A percentile compares a stretch with the other conserved stretches of the same genome.
These are phyloP conservation scores for Adela reaumurella DNA, from an alignment of 2,888 invertebrate species.

Conservation along the genomic window DNA sequence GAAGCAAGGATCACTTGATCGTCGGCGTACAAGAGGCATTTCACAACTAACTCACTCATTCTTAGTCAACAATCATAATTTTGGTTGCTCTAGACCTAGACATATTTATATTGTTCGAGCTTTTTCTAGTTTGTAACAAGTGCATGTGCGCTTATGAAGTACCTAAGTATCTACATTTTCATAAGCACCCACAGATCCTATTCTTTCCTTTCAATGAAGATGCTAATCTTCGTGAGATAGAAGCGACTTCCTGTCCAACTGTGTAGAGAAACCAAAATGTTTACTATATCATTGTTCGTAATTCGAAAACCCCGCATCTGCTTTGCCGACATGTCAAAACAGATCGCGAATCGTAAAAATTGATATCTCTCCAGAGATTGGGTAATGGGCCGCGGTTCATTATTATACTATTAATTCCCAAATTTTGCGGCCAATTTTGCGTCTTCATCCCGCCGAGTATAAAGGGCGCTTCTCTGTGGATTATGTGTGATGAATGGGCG, in stretches of 20 bases:
- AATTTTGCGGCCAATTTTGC: slow-evolving; percentile 26
- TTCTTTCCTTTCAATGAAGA: not conserved
- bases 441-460: slow-evolving; percentile 19
- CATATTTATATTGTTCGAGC: too few relatives aligned
- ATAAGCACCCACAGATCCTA: too few relatives aligned
- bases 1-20: too few relatives aligned
- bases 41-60: too few relatives aligned
- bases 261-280: slow-evolving; percentile 28
- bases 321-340: slow-evolving; percentile 39
- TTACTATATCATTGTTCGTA: slow-evolving; percentile 39
- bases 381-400: slow-evolving; percentile 33
- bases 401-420: slow-evolving; percentile 13
- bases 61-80: too few relatives aligned
- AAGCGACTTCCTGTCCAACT: slow-evolving; percentile 35
- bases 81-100: too few relatives aligned
- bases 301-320: slow-evolving; percentile 24
- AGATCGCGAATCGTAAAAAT: slow-evolving; percentile 24
- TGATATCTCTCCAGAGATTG: slow-evolving; percentile 21
- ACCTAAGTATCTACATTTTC: too few relatives aligned
- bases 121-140: too few relatives aligned
- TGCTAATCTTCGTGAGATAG: slow-evolving; percentile 46
- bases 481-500: slow-evolving; percentile 39
- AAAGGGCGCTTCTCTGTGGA: slow-evolving; percentile 31
- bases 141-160: too few relatives aligned
- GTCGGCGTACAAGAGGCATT: too few relatives aligned